Percentiles rank a stretch among this genome's conserved stretches.
phyloP scores from a whole-genome alignment of 2,113 vertebrate species.

The Trachemys scripta region DNA sequence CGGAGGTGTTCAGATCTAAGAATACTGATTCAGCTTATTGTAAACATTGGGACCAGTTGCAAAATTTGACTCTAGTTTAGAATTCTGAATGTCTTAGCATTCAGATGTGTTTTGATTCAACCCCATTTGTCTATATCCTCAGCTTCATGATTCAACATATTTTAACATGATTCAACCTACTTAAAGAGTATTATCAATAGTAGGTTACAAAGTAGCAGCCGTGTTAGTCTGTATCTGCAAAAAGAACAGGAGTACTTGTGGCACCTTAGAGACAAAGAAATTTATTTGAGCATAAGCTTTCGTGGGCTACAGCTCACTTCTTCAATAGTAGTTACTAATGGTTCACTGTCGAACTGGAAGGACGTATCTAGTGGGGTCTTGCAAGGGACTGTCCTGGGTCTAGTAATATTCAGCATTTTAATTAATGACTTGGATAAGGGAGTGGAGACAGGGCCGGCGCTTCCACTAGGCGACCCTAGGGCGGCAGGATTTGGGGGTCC shows the following conservation, averaged over 20 bases:
- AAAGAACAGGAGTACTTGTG: no score
- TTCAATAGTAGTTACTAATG: neutral
- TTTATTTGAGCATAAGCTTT: no score
- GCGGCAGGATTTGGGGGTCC: no score
- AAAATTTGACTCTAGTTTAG: neutral
- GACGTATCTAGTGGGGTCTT: neutral
- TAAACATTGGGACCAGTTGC: neutral
- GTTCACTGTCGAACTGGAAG: no score
- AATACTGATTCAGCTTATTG: neutral
- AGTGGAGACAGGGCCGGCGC: neutral
- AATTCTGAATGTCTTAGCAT: neutral
- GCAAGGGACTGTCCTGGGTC: neutral
- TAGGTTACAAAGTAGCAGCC: neutral
- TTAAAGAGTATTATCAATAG: neutral
- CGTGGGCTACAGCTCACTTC: no score
- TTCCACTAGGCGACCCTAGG: no score
- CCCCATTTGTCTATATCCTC: neutral
- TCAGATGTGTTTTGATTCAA: neutral
- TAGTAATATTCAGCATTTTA: neutral
- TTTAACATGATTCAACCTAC: neutral
- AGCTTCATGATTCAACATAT: neutral
- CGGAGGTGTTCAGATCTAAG: neutral
- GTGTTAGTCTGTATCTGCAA: no score
- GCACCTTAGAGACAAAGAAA: no score
- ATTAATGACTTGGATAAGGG: neutral